These are phyloP conservation scores for Cataglyphis albicans DNA, from an alignment of 2,888 invertebrate species.

Conservation along the genomic window DNA sequence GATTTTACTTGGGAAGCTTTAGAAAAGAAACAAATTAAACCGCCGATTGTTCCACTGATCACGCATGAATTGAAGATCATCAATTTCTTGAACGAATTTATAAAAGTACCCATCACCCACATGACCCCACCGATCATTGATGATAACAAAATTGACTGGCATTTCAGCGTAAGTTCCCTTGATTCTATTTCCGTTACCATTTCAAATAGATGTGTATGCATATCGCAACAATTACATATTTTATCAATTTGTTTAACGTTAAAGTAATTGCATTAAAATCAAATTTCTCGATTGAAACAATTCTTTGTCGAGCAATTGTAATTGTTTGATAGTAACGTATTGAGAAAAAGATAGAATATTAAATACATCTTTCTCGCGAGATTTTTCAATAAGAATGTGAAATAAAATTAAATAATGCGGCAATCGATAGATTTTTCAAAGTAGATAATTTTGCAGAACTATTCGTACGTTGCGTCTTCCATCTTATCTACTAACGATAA, in stretches of 20 bases:
- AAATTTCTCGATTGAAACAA: neutral
- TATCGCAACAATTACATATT: neutral
- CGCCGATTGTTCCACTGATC: constrained; percentile 97
- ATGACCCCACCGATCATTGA: constrained; percentile 94
- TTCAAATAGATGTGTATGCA: neutral
- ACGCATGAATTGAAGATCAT: constrained; percentile 95
- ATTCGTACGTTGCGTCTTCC: constrained; percentile 98
- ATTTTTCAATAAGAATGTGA: no score
- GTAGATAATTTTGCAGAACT: constrained; percentile 89
- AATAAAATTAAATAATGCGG: neutral
- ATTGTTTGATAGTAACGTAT: neutral
- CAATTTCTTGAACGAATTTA: constrained; percentile 99
- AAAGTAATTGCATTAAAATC: neutral
- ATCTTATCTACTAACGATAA: constrained; percentile 92
- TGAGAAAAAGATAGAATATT: no score
- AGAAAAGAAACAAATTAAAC: constrained; percentile 91
- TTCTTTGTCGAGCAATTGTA: neutral
- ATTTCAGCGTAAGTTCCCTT: constrained; percentile 89
- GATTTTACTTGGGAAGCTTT: constrained; percentile 91
- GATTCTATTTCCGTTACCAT: neutral
- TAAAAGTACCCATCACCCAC: constrained; percentile 95
- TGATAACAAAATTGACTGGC: constrained; percentile 91
- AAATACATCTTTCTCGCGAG: no score
- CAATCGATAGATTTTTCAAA: neutral
- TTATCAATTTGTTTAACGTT: neutral